Evolutionary conservation across 1,140 invertebrate species (phyloP).

Genomic region (Aphis gossypii): DNA sequence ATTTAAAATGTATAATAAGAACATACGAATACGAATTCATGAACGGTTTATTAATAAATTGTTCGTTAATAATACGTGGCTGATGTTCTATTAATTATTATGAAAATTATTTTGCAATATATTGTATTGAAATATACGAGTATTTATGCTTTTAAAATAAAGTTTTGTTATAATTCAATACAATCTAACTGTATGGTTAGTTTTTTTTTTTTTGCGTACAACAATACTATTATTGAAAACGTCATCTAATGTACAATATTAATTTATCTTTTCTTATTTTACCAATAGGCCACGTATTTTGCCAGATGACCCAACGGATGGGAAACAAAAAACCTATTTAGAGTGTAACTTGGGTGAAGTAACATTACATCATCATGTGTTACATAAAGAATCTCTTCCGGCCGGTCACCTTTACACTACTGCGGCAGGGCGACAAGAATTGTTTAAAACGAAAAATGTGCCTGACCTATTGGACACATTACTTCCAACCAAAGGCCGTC

Average conservation of each 20-base stretch:
- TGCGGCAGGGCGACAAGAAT: slow-evolving; percentile 61
- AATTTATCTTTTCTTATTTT: neutral
- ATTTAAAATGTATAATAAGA: neutral
- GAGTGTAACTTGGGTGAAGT: slow-evolving; percentile 63
- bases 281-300: slow-evolving; percentile 12
- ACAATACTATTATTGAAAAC: neutral
- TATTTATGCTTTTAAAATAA: neutral
- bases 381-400: slow-evolving; percentile 62
- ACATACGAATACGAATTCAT: neutral
- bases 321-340: slow-evolving; percentile 35
- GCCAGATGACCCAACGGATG: neutral
- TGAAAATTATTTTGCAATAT: neutral
- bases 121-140: neutral
- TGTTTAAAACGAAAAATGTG: slow-evolving; percentile 65
- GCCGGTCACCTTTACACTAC: slow-evolving; percentile 68
- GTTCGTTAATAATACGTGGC: neutral
- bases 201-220: neutral
- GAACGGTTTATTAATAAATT: neutral
- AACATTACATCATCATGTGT: slow-evolving; percentile 66
- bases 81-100: neutral
- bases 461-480: slow-evolving; percentile 71
- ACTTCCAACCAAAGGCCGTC: slow-evolving; percentile 62
- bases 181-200: neutral
- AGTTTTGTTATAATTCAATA: neutral
- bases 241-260: neutral